These are phyloP conservation scores for Talpa occidentalis DNA, from an alignment of 2,113 vertebrate genomes.

Conservation along the genomic window DNA sequence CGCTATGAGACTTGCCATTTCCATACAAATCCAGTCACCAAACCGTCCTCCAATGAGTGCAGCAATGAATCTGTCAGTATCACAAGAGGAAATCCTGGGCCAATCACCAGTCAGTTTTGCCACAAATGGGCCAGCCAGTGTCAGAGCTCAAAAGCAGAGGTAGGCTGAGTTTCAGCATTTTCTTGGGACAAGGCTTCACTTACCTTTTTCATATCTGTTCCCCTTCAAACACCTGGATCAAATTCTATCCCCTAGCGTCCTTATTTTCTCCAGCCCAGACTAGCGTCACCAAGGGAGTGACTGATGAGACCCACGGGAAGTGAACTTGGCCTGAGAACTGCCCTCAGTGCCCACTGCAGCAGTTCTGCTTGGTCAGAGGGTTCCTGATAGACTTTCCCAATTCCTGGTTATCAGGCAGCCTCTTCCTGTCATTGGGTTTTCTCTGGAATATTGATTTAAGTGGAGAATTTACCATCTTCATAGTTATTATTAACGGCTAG, in stretches of 20 bases:
- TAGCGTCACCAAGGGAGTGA: background rate
- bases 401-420: background rate
- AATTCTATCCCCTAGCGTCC: background rate
- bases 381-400: background rate
- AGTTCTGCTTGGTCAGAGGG: no score
- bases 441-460: background rate
- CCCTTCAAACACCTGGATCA: background rate
- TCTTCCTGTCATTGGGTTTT: background rate
- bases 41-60: background rate
- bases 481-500: background rate
- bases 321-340: background rate
- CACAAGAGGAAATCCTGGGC: background rate
- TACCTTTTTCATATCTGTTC: background rate
- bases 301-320: background rate
- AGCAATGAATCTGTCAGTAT: background rate
- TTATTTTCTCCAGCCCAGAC: background rate
- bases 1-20: background rate
- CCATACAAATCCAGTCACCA: background rate
- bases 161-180: background rate
- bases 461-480: background rate
- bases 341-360: background rate
- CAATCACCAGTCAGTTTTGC: accelerated
- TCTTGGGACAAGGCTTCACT: background rate
- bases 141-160: background rate
- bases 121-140: background rate